Evolutionary conservation across 2,113 vertebrate species (phyloP), one percentile per base, ranked within the genome.

Genomic region (Sceloporus undulatus): DNA sequence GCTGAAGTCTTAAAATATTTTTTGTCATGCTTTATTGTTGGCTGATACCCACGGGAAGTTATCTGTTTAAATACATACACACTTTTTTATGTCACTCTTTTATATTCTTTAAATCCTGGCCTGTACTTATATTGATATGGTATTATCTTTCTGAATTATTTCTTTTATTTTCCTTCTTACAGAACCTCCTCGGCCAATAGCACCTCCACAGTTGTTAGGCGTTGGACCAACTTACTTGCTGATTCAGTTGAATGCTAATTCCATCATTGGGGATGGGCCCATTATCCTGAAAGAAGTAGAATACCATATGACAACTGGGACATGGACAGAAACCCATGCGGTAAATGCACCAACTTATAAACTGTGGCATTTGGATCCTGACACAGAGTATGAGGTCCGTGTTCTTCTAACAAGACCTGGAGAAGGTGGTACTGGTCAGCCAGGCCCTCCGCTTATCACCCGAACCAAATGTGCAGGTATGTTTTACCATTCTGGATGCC

Each of bases 391-490:
- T 0, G 99, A 99, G 95, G 98, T 99, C 93, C 96, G 98, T 5
- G 99, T 99, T 40, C 94, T 99, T 25, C 98, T 99, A 4, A 99
- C 99, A 5, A 96, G 99, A 77, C 99, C 99, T 0, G 98, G 99
- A 0, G 99, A 99, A 95, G 99, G 99, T 1, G 99, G 99, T 3
- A 99, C 99, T 0, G 99, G 99, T 0, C 98, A 98, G 88, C 93
- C 99, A 0, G 99, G 99, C 42, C 99, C 99, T 0, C 97, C 98
- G 0, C 97, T 99, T 9, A 98, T 99, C 87, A 99, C 98, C 73
- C 97, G 99, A 90, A 99, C 99, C 90, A 99, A 99, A 95, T 99
- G 99, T 96, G 99, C 99, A 89, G 99, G 99, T 99, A 96, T 94
- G 94, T 56, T 2, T 42, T 65, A 9, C 8, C 66, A 1, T 27